Evolutionary conservation across 2,888 invertebrate species (phyloP).

Genomic region (Eretmocerus hayati): DNA sequence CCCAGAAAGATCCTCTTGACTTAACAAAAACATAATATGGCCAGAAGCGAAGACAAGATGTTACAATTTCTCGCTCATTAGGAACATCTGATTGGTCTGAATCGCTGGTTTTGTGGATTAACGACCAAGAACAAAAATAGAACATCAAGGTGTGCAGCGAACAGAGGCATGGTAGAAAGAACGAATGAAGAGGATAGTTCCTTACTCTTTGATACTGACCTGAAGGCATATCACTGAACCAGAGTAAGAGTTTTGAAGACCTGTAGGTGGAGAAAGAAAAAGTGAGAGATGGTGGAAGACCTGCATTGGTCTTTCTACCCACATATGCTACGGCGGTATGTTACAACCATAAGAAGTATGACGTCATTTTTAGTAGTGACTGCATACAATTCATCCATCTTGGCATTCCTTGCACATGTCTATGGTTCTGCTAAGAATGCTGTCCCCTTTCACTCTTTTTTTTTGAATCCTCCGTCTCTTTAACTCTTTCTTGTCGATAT

Average conservation of each 20-base stretch:
- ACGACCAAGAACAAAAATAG: slow-evolving; percentile 5
- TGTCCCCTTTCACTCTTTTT: slow-evolving; percentile 20
- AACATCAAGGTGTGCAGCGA: not conserved
- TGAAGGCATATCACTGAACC: too few species aligned
- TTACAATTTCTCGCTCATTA: slow-evolving; percentile 16
- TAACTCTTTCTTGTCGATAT: slow-evolving; percentile 3
- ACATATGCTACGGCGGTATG: slow-evolving; percentile 26
- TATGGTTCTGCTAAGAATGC: slow-evolving; percentile 13
- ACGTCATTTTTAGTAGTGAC: slow-evolving; percentile 39
- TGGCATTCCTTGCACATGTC: slow-evolving; percentile 33
- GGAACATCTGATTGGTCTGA: not conserved
- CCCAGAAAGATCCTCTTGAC: too few species aligned
- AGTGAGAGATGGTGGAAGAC: slow-evolving; percentile 21
- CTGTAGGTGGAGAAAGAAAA: not conserved
- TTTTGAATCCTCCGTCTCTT: slow-evolving; percentile 11
- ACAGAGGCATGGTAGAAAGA: slow-evolving; percentile 2
- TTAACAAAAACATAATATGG: too few species aligned
- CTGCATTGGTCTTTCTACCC: slow-evolving; percentile 32
- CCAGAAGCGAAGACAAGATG: too few species aligned
- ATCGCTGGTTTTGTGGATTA: slow-evolving; percentile 1
- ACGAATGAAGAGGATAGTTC: slow-evolving; percentile 11
- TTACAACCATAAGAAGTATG: slow-evolving; percentile 33
- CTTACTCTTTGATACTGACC: too few species aligned
- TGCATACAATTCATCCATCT: slow-evolving; percentile 35
- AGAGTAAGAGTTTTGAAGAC: too few species aligned